phyloP scores from a whole-genome alignment of 2,888 invertebrate species.

The Trichogramma evanescens region DNA sequence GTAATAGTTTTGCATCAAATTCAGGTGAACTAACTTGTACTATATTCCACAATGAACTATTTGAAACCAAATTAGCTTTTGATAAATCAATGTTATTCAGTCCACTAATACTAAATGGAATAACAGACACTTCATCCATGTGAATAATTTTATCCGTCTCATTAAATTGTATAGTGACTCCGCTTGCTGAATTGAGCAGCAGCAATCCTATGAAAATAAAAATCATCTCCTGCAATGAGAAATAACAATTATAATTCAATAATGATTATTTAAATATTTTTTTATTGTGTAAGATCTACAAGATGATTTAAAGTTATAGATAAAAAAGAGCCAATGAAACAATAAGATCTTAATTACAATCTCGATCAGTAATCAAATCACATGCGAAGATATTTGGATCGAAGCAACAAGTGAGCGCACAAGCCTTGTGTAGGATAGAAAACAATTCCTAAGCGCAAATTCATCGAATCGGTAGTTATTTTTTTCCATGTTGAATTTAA shows the following conservation, averaged over 20 bases:
- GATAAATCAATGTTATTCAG: slow-evolving; percentile 21
- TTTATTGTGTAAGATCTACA: too few relatives aligned
- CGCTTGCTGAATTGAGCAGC: slow-evolving; percentile 32
- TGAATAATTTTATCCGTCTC: slow-evolving; percentile 40
- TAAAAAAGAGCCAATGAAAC: too few relatives aligned
- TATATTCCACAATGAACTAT: slow-evolving; percentile 27
- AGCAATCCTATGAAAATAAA: slow-evolving; percentile 33
- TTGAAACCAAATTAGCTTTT: slow-evolving; percentile 23
- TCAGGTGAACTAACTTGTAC: slow-evolving; percentile 21
- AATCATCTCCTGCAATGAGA: slow-evolving; percentile 12
- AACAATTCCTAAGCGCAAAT: too few relatives aligned
- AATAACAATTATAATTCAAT: background rate
- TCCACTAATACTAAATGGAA: slow-evolving; percentile 47
- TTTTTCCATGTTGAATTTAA: too few relatives aligned
- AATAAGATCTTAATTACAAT: too few relatives aligned
- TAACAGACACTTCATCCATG: slow-evolving; percentile 48
- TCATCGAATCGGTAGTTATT: too few relatives aligned
- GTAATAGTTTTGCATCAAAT: slow-evolving; percentile 12
- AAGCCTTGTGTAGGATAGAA: too few relatives aligned
- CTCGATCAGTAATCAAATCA: too few relatives aligned
- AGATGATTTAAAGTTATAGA: too few relatives aligned
- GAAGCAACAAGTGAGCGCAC: too few relatives aligned
- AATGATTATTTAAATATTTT: too few relatives aligned
- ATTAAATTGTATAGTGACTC: slow-evolving; percentile 27
- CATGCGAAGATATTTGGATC: too few relatives aligned